Percentiles rank a stretch among this genome's conserved stretches.
Evolutionary conservation across 2,888 invertebrate genomes (phyloP).

Genomic region (Eilema depressum): DNA sequence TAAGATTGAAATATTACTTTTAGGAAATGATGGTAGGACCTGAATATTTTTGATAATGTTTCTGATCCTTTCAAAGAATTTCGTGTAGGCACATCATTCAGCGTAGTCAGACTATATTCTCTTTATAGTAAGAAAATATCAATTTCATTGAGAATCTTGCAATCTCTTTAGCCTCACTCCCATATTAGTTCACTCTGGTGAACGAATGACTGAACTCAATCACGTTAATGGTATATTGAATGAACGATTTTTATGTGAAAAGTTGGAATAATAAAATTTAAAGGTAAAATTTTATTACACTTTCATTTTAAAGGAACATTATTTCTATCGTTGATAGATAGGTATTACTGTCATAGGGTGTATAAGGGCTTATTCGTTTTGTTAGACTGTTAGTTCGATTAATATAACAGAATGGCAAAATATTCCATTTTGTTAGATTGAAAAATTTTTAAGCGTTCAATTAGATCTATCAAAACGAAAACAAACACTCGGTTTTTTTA

Average conservation of each 20-base stretch:
- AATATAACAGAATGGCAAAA: no score
- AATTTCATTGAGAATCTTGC: neutral
- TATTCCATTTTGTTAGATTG: no score
- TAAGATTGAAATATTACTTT: neutral
- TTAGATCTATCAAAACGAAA: no score
- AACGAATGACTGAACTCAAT: conserved; percentile 20
- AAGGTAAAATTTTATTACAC: neutral
- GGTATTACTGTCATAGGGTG: neutral
- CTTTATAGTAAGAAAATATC: conserved; percentile 1
- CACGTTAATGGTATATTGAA: conserved; percentile 23
- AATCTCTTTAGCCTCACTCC: neutral
- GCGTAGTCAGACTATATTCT: neutral
- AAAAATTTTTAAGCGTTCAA: no score
- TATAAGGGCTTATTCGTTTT: no score
- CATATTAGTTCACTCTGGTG: conserved; percentile 10
- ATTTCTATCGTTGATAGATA: neutral
- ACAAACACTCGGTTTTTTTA: no score
- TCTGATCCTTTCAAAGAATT: no score
- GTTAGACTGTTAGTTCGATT: no score
- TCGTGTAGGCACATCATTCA: neutral
- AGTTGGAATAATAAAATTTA: conserved; percentile 21
- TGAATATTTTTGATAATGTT: neutral
- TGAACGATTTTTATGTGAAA: conserved; percentile 12
- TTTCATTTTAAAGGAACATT: neutral
- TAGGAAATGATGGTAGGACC: neutral